A percentile compares a stretch with the other conserved stretches of the same genome.
phyloP scores from a whole-genome alignment of 53 echinoderm and acorn worm genomes.

The Glandiceps talaboti region DNA sequence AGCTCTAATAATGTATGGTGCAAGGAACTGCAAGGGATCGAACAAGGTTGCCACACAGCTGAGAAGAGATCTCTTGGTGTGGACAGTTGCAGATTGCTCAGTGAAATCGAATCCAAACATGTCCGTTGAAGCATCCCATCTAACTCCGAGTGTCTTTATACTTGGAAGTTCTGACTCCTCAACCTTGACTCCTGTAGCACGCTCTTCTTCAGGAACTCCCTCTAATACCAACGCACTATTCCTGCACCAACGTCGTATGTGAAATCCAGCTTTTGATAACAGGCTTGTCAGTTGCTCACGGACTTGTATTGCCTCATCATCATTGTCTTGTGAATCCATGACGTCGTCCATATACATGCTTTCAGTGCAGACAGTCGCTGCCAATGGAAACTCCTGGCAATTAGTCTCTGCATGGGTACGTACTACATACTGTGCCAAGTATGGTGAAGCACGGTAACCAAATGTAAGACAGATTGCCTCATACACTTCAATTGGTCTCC shows the following conservation, averaged over 20 bases:
- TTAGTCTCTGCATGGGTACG: background rate
- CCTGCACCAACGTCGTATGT: background rate
- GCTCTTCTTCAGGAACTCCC: background rate
- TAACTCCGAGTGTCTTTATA: background rate
- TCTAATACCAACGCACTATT: background rate
- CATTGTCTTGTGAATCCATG: background rate
- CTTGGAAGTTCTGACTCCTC: background rate
- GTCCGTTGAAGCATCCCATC: background rate
- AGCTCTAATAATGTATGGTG: no score
- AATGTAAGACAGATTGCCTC: background rate
- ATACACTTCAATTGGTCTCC: background rate
- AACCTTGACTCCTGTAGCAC: background rate
- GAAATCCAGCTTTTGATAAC: background rate
- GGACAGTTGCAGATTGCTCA: no score
- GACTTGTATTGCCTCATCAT: background rate
- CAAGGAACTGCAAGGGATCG: no score
- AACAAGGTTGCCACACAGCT: no score
- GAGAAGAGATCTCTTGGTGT: no score
- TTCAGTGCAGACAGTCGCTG: background rate
- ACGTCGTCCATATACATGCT: background rate
- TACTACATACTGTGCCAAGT: background rate
- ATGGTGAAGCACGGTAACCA: background rate
- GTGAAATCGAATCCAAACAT: background rate
- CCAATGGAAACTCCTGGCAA: background rate
- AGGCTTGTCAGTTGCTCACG: background rate